Evolutionary conservation across 30 jellyfish, hydroid and myxozoan genomes (phyloP), one percentile per base, ranked within the genome.

Genomic region (Catostylus mosaicus): DNA sequence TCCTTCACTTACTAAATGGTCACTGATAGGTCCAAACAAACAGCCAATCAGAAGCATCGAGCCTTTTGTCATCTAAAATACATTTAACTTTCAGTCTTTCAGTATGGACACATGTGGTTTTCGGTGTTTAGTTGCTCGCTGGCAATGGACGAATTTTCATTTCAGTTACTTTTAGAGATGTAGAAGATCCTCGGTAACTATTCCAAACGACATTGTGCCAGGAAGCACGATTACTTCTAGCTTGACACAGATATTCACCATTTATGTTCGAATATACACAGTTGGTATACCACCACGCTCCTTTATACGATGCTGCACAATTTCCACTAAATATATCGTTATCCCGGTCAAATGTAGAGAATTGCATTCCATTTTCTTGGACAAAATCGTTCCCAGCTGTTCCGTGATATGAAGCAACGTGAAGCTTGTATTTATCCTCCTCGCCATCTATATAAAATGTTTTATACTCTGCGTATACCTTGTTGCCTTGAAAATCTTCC

Each of bases 331-430:
- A 50, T n/a, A 34, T 50, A 74, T 74, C 86, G n/a, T 76, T 18
- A 36, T 76, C 87, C 40, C 45, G 56, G 37, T 57, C 87, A 46
- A 54, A 54, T 22, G 87, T 76, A 1, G 77, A 27, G 30, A 76
- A 76, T 76, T 35, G 46, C 66, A 30, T 27, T 76, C 87, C 77
- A 56, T 76, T 57, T 3, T 9, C 26, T 11, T 16, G 4, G 7
- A 63, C 20, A 36, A 76, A 57, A 2, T 67, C 32, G 40, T 76
- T 54, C 14, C 87, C 87, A 16, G 87, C 87, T n/a, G 87, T 76
- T 22, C 87, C 87, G n/a, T 77, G 32, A 31, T 76, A 77, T 1
- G 78, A 23, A 1, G 47, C 18, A 12, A 77, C 80, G 38, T 61
- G 78, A 23, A 45, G 45, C 18, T 30, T 77, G 65, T 56, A 77